Conservation (phyloP, 2,113 vertebrate genomes). For the Gymnocephalus cernua region DNA sequence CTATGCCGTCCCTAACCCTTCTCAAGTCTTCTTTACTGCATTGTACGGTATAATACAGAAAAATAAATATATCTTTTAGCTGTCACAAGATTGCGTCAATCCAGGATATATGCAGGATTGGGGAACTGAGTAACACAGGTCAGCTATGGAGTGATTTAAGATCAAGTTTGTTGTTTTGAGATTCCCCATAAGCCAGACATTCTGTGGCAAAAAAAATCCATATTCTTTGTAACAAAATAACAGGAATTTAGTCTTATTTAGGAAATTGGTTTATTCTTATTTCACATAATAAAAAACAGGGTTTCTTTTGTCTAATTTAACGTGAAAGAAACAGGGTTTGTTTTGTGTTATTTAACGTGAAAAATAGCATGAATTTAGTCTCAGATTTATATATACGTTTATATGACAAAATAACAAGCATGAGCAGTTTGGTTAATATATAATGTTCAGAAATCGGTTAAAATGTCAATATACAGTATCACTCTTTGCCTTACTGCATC, state of each 20-base stretch:
- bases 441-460: background rate
- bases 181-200: background rate
- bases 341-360: too few relatives aligned
- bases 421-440: background rate
- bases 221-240: background rate
- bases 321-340: too few relatives aligned
- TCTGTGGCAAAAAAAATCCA: background rate
- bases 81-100: slow-evolving; percentile 8
- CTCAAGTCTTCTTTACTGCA: background rate
- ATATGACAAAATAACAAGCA: background rate
- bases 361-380: background rate
- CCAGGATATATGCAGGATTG: background rate
- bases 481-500: background rate
- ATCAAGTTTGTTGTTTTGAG: background rate
- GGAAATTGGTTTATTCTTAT: background rate
- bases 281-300: too few relatives aligned
- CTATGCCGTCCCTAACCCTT: background rate
- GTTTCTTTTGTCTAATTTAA: background rate
- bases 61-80: slow-evolving; percentile 1
- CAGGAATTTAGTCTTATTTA: background rate
- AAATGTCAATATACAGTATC: background rate
- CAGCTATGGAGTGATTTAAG: background rate
- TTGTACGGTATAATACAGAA: background rate
- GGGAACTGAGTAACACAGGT: slow-evolving; percentile 8
- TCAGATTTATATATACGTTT: too few relatives aligned